Percentiles rank a stretch among this genome's conserved stretches.
phyloP scores from a whole-genome alignment of 37 sponge, comb jelly and placozoan genomes.

The Tethya wilhelma region DNA sequence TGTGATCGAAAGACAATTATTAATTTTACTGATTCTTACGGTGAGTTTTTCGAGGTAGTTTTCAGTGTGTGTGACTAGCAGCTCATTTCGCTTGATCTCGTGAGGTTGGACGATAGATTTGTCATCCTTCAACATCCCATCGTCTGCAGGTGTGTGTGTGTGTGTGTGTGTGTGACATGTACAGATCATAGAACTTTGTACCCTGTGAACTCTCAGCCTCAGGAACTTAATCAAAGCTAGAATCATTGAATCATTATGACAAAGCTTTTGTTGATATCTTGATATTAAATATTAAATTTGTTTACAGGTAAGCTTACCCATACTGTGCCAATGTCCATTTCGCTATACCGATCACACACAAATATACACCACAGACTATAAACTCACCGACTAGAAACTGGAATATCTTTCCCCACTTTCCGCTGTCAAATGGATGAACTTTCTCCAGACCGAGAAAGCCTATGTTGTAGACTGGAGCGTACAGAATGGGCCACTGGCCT shows the following conservation, averaged over 20 bases:
- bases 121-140: constrained; percentile 41
- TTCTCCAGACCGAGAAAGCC: constrained; percentile 76
- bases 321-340: too few relatives aligned
- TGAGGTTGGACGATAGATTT: constrained; percentile 60
- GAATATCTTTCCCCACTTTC: constrained; percentile 83
- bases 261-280: too few relatives aligned
- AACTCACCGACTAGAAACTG: constrained; percentile 41
- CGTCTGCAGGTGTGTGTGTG: constrained; percentile 20
- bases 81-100: constrained; percentile 61
- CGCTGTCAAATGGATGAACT: constrained; percentile 87
- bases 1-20: too few relatives aligned
- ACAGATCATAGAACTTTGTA: not conserved
- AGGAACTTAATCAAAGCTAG: too few relatives aligned
- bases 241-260: too few relatives aligned
- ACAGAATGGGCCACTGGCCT: constrained; percentile 82
- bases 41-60: constrained; percentile 68
- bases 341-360: too few relatives aligned
- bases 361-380: too few relatives aligned
- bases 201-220: too few relatives aligned
- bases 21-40: constrained; percentile 20
- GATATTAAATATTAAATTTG: too few relatives aligned
- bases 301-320: too few relatives aligned
- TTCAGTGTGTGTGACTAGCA: constrained; percentile 62
- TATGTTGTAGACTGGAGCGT: constrained; percentile 77
- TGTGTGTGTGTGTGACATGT: not conserved